Percentiles rank a stretch among this genome's conserved stretches.
Evolutionary conservation across 2,888 invertebrate species (phyloP).

Genomic region (Silvanus unidentatus): DNA sequence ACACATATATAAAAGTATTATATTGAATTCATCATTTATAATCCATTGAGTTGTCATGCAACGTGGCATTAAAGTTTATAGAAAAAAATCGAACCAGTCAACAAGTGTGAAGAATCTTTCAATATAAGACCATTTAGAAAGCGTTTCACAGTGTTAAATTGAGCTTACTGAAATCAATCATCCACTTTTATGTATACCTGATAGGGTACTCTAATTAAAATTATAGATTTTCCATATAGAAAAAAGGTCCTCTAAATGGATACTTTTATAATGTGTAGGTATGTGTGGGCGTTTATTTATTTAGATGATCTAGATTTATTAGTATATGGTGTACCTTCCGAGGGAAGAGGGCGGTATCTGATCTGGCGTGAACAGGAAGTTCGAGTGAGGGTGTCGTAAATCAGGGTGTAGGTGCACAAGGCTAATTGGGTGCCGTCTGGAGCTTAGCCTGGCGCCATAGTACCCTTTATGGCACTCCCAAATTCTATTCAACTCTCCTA

Average conservation of each 20-base stretch:
- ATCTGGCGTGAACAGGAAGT: constrained; percentile 41
- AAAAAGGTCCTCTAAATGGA: constrained; percentile 5
- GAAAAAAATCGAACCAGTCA: constrained; percentile 11
- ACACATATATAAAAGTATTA: constrained; percentile 1
- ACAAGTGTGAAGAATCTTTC: constrained; percentile 12
- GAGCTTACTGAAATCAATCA: constrained; percentile 12
- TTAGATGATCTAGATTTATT: too few relatives aligned
- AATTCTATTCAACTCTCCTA: neutral
- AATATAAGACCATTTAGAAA: neutral
- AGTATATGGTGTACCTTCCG: neutral
- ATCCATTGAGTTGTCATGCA: constrained; percentile 13
- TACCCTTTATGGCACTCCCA: constrained; percentile 19
- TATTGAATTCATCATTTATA: constrained; percentile 12
- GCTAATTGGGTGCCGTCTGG: constrained; percentile 45
- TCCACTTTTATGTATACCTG: neutral
- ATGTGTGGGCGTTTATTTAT: constrained; percentile 2
- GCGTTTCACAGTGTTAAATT: constrained; percentile 6
- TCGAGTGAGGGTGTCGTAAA: constrained; percentile 42
- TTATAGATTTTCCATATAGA: too few relatives aligned
- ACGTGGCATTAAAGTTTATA: constrained; percentile 9
- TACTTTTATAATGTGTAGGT: neutral
- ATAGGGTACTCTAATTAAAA: constrained; percentile 3
- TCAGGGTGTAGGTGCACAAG: constrained; percentile 44
- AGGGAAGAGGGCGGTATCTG: constrained; percentile 7
- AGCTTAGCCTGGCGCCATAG: constrained; percentile 37